phyloP scores from a whole-genome alignment of 64 coral and sea anemone species.

The Trachythela sp. region DNA sequence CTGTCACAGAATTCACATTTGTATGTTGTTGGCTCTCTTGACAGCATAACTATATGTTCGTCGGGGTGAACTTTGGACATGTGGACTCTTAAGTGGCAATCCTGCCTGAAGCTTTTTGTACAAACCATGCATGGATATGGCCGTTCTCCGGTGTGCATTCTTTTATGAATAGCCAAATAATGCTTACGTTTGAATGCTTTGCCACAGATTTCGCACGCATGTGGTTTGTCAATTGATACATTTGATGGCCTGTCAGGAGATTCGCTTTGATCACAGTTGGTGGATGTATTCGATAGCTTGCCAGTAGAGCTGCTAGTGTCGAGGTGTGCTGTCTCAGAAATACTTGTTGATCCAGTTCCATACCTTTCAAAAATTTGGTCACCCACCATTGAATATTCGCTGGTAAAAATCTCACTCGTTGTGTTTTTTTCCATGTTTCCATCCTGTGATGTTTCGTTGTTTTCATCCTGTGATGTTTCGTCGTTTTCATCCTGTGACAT shows the following conservation, averaged over 20 bases:
- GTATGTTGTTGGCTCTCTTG: neutral
- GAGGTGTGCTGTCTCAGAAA: neutral
- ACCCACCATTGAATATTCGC: neutral
- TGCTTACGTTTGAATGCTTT: neutral
- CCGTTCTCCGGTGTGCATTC: neutral
- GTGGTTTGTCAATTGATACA: neutral
- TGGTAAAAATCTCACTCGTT: neutral
- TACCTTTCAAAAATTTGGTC: neutral
- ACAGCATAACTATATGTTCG: neutral
- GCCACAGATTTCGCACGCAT: neutral
- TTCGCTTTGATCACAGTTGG: neutral
- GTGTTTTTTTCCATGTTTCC: neutral
- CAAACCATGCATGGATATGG: neutral
- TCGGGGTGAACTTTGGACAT: neutral
- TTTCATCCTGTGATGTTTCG: neutral
- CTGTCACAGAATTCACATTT: neutral
- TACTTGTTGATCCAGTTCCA: neutral
- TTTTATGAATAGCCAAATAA: neutral
- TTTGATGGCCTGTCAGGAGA: neutral
- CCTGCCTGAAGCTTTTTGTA: neutral
- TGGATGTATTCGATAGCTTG: neutral
- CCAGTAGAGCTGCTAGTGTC: neutral
- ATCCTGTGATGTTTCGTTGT: neutral
- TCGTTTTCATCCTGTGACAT: neutral
- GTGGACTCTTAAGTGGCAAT: neutral